Conservation (phyloP, 2,113 vertebrate genomes). For the Bungarus multicinctus region DNA sequence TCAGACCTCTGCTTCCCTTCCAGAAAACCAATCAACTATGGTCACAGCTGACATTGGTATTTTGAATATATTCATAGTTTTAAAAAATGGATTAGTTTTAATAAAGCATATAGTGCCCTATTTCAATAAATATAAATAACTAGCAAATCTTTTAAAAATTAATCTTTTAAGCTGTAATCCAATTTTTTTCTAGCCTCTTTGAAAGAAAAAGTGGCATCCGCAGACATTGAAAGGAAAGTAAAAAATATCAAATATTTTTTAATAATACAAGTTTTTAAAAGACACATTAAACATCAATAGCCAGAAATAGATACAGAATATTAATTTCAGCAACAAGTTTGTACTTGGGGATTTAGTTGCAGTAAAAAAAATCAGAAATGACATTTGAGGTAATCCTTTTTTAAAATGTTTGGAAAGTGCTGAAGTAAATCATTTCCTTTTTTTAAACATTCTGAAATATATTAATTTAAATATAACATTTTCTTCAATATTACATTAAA, state of each 20-base stretch:
- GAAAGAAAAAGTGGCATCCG: background rate
- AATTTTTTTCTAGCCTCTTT: background rate
- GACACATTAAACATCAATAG: background rate
- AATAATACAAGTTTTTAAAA: background rate
- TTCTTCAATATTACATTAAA: background rate
- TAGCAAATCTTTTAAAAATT: background rate
- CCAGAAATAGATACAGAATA: background rate
- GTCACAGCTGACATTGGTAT: constrained; percentile 80
- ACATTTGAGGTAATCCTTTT: background rate
- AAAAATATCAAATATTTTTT: background rate
- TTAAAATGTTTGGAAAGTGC: background rate
- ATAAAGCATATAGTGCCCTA: background rate
- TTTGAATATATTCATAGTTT: background rate
- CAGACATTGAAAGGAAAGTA: background rate
- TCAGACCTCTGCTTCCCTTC: constrained; percentile 76
- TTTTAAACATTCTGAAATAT: background rate
- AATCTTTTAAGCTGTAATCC: background rate
- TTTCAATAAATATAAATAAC: background rate
- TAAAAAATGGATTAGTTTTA: background rate
- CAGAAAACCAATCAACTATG: constrained; percentile 84
- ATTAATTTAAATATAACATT: background rate
- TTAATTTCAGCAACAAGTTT: background rate
- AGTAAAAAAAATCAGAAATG: background rate
- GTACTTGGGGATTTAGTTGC: background rate
- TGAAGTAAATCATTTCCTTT: background rate